phyloP scores from a whole-genome alignment of 2,888 invertebrate species.

The Parnassius glacialis region DNA sequence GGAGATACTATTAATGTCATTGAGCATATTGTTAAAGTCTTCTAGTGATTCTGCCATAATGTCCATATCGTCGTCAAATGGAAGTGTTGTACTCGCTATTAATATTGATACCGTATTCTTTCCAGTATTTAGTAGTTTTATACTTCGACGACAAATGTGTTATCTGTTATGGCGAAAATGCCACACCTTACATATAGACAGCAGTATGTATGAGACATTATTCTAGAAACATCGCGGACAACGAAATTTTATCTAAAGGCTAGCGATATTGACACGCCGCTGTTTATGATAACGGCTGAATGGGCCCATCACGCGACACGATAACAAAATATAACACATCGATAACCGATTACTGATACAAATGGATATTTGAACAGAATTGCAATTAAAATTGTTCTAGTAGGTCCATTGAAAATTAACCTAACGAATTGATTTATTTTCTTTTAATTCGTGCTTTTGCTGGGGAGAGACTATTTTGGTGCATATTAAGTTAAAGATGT shows the following conservation, averaged over 20 bases:
- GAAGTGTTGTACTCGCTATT: too few relatives aligned
- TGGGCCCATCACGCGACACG: conserved; percentile 14
- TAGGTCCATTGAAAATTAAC: background rate
- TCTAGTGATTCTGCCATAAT: too few relatives aligned
- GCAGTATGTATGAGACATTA: conserved; percentile 9
- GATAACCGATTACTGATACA: conserved; percentile 9
- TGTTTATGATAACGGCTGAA: conserved; percentile 16
- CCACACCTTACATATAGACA: conserved; percentile 1
- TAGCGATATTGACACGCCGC: conserved; percentile 20
- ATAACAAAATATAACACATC: conserved; percentile 1
- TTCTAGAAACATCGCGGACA: conserved; percentile 23
- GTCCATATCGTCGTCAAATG: too few relatives aligned
- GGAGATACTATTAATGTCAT: too few relatives aligned
- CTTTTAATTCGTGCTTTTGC: too few relatives aligned
- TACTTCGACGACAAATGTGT: background rate
- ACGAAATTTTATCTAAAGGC: conserved; percentile 15
- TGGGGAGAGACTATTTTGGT: too few relatives aligned
- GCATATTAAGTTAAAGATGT: too few relatives aligned
- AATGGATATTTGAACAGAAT: conserved; percentile 4
- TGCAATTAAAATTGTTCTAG: background rate
- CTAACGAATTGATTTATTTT: too few relatives aligned
- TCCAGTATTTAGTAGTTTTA: too few relatives aligned
- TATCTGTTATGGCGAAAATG: conserved; percentile 6
- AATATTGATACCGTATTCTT: too few relatives aligned
- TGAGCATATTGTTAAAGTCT: too few relatives aligned